These are phyloP conservation scores for Diploscapter pachys DNA, from an alignment of 1,140 invertebrate genomes.

Conservation along the genomic window DNA sequence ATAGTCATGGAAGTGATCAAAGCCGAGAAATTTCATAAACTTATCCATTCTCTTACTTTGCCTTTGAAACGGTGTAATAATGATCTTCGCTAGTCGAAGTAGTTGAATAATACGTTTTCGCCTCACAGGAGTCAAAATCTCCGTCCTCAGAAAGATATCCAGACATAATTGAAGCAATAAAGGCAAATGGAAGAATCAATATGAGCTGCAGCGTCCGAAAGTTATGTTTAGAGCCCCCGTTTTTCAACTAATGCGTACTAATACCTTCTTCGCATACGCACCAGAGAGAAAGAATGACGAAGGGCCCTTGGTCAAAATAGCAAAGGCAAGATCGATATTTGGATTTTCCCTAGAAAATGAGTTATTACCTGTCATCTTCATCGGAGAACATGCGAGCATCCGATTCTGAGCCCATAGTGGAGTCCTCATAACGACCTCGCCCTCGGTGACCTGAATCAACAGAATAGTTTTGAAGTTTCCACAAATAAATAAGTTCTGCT, in stretches of 20 bases:
- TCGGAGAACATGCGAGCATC: conserved; percentile 53
- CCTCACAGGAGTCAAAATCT: conserved; percentile 27
- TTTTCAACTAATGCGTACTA: too few species aligned
- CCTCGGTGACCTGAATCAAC: conserved; percentile 45
- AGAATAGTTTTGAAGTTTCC: conserved; percentile 7
- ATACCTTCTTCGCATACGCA: too few species aligned
- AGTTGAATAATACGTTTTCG: conserved; percentile 25
- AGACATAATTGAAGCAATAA: neutral
- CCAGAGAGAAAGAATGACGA: too few species aligned
- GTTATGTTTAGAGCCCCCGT: too few species aligned
- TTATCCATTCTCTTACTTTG: neutral
- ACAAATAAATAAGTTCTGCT: neutral
- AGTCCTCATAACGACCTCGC: conserved; percentile 49
- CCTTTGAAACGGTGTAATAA: conserved; percentile 26
- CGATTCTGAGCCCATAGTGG: conserved; percentile 54
- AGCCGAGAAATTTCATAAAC: too few species aligned
- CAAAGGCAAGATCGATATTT: too few species aligned
- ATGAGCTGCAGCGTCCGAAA: too few species aligned
- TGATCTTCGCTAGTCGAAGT: conserved; percentile 25
- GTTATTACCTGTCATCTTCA: conserved; percentile 44
- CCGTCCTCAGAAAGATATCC: conserved; percentile 17
- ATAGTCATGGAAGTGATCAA: neutral
- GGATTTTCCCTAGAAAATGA: neutral
- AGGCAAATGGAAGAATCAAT: too few species aligned
- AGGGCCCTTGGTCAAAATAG: too few species aligned